Evolutionary conservation across 1,140 invertebrate species (phyloP), one percentile per base, ranked within the genome.

Genomic region (Atopsyche davidsoni): DNA sequence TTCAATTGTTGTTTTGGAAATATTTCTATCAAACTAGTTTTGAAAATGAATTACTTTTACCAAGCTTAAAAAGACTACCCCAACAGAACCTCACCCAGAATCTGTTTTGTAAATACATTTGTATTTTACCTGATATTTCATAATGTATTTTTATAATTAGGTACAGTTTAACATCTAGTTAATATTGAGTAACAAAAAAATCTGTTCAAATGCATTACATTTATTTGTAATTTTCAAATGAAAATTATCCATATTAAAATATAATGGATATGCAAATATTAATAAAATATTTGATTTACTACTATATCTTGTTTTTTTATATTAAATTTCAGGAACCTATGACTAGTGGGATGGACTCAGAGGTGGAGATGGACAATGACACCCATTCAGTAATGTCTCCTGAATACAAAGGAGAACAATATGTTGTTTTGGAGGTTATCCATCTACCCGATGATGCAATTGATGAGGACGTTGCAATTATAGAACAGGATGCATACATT

Each of bases 351-450:
- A 73, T 72, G 13, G 75, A 75, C 24, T 71, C 75, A 14, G 68
- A 72, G 14, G 68, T 70, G 4, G 70, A 75, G 44, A 75, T 72
- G 18, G 69, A 71, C 14, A 68, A 70, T 24, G 62, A 64, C 24
- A 23, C 62, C 2, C 46, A 55, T 10, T 32, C 57, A 62, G 51
- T 67, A 57, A 69, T 34, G 62, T 65, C 14, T 64, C 65, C 21
- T 62, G 68, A 49, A 35, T 41, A 19, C 9, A 64, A 70, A 36
- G 39, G 59, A 2, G 81, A 87, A 42, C 85, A 87, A 55, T 89
- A 88, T 60, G 86, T 89, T 4, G 86, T 89, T 3, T 64, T 89
- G 10, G 83, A 89, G 72, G 85, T 89, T 13, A 86, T 87, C 52
- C 83, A 89, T 57, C 64, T 86, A n/a, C 42, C 48, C 10, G 48